Percentiles rank a stretch among this genome's conserved stretches.
These are phyloP conservation scores for Pitangus sulphuratus DNA, from an alignment of 2,797 vertebrate species.

Conservation along the genomic window DNA sequence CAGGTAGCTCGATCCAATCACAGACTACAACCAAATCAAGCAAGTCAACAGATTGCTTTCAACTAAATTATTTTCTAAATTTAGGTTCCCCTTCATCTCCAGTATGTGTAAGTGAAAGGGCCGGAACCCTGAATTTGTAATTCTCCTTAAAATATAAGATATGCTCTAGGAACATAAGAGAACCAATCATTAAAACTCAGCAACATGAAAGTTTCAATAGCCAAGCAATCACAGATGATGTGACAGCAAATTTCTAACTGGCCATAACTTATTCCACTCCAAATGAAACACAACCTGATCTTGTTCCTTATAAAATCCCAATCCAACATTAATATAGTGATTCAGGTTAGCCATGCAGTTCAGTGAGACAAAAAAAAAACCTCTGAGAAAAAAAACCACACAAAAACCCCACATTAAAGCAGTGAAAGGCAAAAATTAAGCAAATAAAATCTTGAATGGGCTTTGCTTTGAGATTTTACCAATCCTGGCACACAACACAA, in stretches of 20 bases:
- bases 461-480: constrained; percentile 10
- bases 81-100: background rate
- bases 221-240: background rate
- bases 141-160: background rate
- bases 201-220: background rate
- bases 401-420: background rate
- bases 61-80: background rate
- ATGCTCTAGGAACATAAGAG: background rate
- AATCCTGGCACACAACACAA: background rate
- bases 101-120: background rate
- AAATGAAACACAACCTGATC: background rate
- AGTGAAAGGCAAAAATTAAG: background rate
- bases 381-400: background rate
- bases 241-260: background rate
- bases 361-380: background rate
- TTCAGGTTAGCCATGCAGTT: background rate
- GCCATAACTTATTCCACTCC: background rate
- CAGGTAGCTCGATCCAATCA: background rate
- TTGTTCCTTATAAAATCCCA: background rate
- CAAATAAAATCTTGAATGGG: background rate
- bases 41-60: background rate
- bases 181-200: background rate
- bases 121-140: background rate
- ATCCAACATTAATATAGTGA: background rate
- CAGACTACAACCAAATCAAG: background rate